Base-by-base conservation (phyloP, 2,797 vertebrate genomes). In the Moxostoma hubbsi region DNA sequence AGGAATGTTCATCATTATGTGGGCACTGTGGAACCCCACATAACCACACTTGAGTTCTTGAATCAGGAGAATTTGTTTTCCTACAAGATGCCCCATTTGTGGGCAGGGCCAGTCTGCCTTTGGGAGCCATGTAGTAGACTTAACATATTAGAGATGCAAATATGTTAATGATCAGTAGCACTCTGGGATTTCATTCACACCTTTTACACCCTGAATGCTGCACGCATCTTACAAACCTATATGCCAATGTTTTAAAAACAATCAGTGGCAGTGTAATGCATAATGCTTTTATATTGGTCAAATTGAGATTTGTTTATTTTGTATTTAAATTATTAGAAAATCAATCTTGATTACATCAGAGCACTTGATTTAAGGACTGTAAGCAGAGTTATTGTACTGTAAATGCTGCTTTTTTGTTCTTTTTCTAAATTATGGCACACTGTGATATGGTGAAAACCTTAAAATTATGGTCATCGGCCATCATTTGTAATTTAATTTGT, bases 341-440 rank as follows among this genome's bases (percentile, higher is more conserved):
- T 84, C 89, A 84, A 89, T 89, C 84, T 81, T 91, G 88, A 92
- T 36, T 36, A 36, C 3, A 90, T 92, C 80, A 82, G 83, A 90
- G 89, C 89, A 92, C 85, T 90, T 90, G 59, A 63, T 87, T 36
- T 80, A 85, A 88, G 87, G 85, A 89, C 87, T 71, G 85, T 85
- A 79, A 51, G 68, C 36, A 36, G 36, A 36, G 36, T 3, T 0
- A 36, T 36, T 36, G 84, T 87, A 46, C 45, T 8, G 16, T 13
- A 92, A 87, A 82, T 84, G 69, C 79, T 89, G 90, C 87, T 92
- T 91, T 9, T 80, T 66, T 36, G 36, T 36, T 36, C 36, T 16
- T 64, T 81, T 81, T 66, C 47, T 59, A 70, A 79, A 80, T 84
- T 47, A 82, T 75, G 75, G 68, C 64, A 85, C 66, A 82, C 81